A percentile compares a stretch with the other conserved stretches of the same genome.
Conservation (phyloP, 1,140 invertebrate species). For the Heliconius congener region DNA sequence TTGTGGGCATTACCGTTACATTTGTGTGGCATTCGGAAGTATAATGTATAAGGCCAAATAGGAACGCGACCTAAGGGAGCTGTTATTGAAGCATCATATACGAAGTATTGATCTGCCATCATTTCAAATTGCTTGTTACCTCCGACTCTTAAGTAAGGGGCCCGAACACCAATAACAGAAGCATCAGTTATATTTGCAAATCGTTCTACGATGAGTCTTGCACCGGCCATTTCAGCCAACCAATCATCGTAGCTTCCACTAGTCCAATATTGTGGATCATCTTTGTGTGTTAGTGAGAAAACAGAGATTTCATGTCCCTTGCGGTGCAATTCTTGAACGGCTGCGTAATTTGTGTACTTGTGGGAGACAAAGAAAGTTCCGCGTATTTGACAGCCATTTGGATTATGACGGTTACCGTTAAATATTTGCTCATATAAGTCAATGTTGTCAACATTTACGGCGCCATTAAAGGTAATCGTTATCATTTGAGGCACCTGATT, state of each 20-base stretch:
- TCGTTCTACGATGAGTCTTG: constrained; percentile 91
- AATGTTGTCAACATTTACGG: constrained; percentile 96
- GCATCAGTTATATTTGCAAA: constrained; percentile 96
- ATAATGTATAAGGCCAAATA: constrained; percentile 97
- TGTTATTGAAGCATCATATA: constrained; percentile 96
- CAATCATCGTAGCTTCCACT: constrained; percentile 94
- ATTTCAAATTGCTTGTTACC: constrained; percentile 98
- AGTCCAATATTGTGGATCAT: constrained; percentile 94
- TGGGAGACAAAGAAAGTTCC: constrained; percentile 98
- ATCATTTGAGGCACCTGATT: constrained; percentile 96
- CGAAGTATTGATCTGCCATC: constrained; percentile 97
- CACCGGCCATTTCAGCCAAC: constrained; percentile 98
- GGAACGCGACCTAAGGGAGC: constrained; percentile 93
- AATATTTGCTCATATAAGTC: constrained; percentile 95
- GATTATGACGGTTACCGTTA: constrained; percentile 92
- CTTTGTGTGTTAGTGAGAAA: constrained; percentile 96
- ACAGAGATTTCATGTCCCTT: constrained; percentile 96
- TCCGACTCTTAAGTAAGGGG: constrained; percentile 94
- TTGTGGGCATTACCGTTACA: constrained; percentile 96
- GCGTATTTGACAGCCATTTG: constrained; percentile 96
- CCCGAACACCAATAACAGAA: constrained; percentile 93
- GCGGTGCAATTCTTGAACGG: constrained; percentile 94
- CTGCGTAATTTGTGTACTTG: constrained; percentile 97
- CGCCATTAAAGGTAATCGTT: constrained; percentile 96
- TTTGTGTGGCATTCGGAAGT: constrained; percentile 97